Conservation (phyloP, 2,797 vertebrate genomes). For the Toxotes lorentzi region DNA sequence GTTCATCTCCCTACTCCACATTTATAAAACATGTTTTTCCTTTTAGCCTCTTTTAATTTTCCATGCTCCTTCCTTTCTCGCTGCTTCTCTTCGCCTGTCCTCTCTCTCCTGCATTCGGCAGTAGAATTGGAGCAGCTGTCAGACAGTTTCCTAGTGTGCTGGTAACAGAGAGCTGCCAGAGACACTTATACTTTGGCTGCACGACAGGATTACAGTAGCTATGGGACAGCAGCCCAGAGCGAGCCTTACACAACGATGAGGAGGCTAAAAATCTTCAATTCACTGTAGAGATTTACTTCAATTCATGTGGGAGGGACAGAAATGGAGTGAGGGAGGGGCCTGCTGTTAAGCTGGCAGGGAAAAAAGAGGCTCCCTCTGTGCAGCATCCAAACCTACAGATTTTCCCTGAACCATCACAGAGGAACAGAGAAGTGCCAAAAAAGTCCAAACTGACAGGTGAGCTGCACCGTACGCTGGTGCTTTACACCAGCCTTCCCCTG, state of each 20-base stretch:
- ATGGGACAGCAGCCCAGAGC: constrained; percentile 48
- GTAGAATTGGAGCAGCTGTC: constrained; percentile 61
- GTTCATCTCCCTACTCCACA: constrained; percentile 6
- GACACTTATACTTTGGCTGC: constrained; percentile 64
- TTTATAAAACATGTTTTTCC: neutral
- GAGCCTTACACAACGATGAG: constrained; percentile 5
- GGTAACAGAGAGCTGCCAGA: constrained; percentile 54
- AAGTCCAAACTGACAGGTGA: constrained; percentile 1
- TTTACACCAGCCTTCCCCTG: neutral
- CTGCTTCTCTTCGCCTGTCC: constrained; percentile 1
- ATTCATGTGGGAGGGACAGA: constrained; percentile 24
- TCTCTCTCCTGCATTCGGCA: constrained; percentile 5
- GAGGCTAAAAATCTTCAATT: constrained; percentile 21
- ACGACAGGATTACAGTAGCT: constrained; percentile 51
- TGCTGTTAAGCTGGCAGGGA: constrained; percentile 6
- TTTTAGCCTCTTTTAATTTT: neutral
- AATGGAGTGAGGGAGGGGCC: neutral
- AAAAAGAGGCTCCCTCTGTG: constrained; percentile 5
- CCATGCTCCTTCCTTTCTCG: neutral
- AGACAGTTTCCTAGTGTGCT: constrained; percentile 56
- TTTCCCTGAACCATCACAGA: constrained; percentile 13
- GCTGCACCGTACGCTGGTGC: neutral
- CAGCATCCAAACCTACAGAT: neutral
- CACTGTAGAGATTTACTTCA: constrained; percentile 26
- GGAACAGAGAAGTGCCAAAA: neutral